These are phyloP conservation scores for Enteromius fasciolatus DNA, from an alignment of 2,797 vertebrate species.

Conservation along the genomic window DNA sequence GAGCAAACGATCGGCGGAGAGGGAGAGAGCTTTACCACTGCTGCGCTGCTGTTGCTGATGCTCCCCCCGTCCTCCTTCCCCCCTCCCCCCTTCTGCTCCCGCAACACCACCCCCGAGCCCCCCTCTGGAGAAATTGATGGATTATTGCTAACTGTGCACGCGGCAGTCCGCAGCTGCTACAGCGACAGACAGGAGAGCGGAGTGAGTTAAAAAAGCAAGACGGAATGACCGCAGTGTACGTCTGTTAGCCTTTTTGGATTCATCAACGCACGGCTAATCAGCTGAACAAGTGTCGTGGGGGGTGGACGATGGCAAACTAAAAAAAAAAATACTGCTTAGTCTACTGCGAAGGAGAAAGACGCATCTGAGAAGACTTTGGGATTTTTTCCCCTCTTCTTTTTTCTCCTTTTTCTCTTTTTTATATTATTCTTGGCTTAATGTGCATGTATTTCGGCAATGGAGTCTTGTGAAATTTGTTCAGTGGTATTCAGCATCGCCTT, in stretches of 20 bases:
- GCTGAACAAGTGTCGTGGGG: conserved; percentile 61
- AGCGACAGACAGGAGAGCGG: conserved; percentile 73
- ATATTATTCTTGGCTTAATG: conserved; percentile 54
- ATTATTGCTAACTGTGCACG: conserved; percentile 86
- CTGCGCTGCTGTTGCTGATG: conserved; percentile 64
- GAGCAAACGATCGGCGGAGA: conserved; percentile 37
- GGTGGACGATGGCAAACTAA: conserved; percentile 43
- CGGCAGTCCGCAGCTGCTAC: conserved; percentile 84
- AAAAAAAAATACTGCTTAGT: conserved; percentile 28
- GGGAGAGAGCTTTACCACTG: conserved; percentile 55
- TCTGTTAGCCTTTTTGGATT: conserved; percentile 81
- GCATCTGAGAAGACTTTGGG: conserved; percentile 67
- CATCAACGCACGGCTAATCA: conserved; percentile 80
- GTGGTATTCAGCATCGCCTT: conserved; percentile 76
- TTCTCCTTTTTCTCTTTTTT: conserved; percentile 56
- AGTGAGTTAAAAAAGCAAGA: conserved; percentile 74
- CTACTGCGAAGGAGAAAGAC: conserved; percentile 66
- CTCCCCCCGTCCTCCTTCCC: conserved; percentile 63
- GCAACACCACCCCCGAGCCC: conserved; percentile 65
- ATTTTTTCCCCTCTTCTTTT: conserved; percentile 56
- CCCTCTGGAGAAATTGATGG: conserved; percentile 84
- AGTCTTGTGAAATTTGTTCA: conserved; percentile 74
- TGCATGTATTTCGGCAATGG: conserved; percentile 73
- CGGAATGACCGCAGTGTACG: conserved; percentile 80
- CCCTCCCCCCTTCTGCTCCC: conserved; percentile 66